These are phyloP conservation scores for Macropodus opercularis DNA, from an alignment of 2,797 vertebrate species.

Conservation along the genomic window DNA sequence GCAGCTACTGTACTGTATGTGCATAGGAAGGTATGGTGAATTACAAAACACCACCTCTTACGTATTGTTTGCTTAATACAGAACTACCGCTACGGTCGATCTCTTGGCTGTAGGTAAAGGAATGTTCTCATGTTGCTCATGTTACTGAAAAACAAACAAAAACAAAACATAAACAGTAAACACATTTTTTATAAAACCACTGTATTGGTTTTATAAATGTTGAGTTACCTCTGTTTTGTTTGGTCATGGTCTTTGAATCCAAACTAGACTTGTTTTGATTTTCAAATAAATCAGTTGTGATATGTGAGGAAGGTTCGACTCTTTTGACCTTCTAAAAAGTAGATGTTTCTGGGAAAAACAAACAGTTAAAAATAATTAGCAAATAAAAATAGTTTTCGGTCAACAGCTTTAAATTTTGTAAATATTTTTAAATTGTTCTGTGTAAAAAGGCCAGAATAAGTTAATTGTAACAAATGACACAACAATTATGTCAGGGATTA, in stretches of 20 bases:
- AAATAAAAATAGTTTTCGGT: neutral
- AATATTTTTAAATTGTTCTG: conserved; percentile 1
- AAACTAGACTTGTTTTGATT: conserved; percentile 1
- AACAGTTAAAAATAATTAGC: neutral
- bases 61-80: too few relatives aligned
- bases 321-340: neutral
- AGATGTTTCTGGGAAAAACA: neutral
- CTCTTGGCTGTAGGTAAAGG: too few relatives aligned
- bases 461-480: conserved; percentile 16
- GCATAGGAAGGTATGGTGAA: too few relatives aligned
- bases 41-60: too few relatives aligned
- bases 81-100: too few relatives aligned
- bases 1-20: too few relatives aligned
- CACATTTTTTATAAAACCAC: too few relatives aligned
- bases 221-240: too few relatives aligned
- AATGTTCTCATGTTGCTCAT: too few relatives aligned
- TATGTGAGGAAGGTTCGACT: neutral
- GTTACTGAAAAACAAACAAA: too few relatives aligned
- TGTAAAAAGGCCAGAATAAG: conserved; percentile 4
- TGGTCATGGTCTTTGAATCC: conserved; percentile 1
- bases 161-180: too few relatives aligned
- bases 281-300: neutral
- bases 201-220: too few relatives aligned
- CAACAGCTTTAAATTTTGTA: neutral
- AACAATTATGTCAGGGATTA: neutral